Conservation (phyloP, 2,888 invertebrate genomes). For the Netelia melanura region DNA sequence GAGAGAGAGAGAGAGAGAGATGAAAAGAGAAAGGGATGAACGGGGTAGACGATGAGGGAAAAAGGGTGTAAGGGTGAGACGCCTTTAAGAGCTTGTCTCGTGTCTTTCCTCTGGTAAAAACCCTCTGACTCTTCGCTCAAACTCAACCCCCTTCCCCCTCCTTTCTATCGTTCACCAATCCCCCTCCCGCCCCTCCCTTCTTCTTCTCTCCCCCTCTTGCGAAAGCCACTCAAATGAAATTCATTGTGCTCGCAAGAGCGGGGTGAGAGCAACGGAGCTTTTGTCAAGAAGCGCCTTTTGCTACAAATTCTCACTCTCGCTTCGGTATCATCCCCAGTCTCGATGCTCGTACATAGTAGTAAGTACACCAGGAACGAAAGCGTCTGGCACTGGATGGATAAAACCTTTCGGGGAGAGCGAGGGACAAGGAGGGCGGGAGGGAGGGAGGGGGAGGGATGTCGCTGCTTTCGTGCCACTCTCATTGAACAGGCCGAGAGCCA, state of each 20-base stretch:
- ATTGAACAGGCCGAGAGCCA: slow-evolving; percentile 5
- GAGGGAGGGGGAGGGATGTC: background rate
- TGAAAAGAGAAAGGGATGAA: slow-evolving; percentile 7
- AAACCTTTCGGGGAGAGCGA: slow-evolving; percentile 17
- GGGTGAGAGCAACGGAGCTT: slow-evolving; percentile 72
- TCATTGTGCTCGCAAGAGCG: slow-evolving; percentile 74
- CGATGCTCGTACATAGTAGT: slow-evolving; percentile 23
- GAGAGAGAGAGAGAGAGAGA: slow-evolving; percentile 49
- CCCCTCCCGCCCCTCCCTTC: background rate
- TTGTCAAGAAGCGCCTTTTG: slow-evolving; percentile 75
- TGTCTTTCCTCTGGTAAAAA: slow-evolving; percentile 47
- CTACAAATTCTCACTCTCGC: slow-evolving; percentile 63
- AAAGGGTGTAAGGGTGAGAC: slow-evolving; percentile 32
- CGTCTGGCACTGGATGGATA: slow-evolving; percentile 57
- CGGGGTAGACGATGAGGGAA: background rate
- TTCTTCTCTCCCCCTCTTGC: background rate
- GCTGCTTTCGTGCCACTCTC: slow-evolving; percentile 4
- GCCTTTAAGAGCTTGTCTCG: slow-evolving; percentile 80
- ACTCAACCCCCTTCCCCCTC: slow-evolving; percentile 8
- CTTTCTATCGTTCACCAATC: background rate
- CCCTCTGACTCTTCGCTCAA: slow-evolving; percentile 24
- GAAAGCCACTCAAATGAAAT: slow-evolving; percentile 72
- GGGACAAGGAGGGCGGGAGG: too few species aligned
- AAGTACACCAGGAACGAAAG: slow-evolving; percentile 71
- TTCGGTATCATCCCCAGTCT: slow-evolving; percentile 49